Evolutionary conservation across 1,140 invertebrate species (phyloP).

Genomic region (Berghia stephanieae): DNA sequence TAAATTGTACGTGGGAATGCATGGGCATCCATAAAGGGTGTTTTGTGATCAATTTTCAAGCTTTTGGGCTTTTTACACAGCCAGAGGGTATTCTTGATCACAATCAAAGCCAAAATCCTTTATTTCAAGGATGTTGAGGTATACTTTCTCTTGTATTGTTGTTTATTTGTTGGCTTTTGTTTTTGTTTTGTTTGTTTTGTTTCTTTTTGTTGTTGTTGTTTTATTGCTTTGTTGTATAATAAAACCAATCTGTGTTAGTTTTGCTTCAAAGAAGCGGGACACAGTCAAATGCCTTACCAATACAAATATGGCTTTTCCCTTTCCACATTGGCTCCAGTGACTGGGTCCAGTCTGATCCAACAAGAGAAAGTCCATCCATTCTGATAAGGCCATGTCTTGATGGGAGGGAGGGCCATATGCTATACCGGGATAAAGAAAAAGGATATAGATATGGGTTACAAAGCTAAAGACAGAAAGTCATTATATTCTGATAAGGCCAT

Average conservation of each 20-base stretch:
- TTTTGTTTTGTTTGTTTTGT: too few species aligned
- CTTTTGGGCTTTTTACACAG: too few species aligned
- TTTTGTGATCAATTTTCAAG: too few species aligned
- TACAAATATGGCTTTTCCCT: conserved; percentile 98
- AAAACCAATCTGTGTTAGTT: background rate
- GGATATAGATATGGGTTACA: background rate
- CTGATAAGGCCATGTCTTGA: conserved; percentile 96
- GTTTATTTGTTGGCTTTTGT: too few species aligned
- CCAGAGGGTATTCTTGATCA: too few species aligned
- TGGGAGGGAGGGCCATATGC: conserved; percentile 95
- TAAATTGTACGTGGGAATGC: too few species aligned
- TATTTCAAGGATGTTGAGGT: too few species aligned
- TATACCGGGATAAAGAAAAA: conserved; percentile 64
- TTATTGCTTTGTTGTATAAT: background rate
- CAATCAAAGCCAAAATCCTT: too few species aligned
- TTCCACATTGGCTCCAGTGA: conserved; percentile 98
- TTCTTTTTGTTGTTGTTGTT: too few species aligned
- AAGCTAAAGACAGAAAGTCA: conserved; percentile 98
- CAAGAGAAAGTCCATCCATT: conserved; percentile 99
- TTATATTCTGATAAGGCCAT: conserved; percentile 99
- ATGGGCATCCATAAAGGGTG: too few species aligned
- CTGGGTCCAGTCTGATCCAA: conserved; percentile 98
- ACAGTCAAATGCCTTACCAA: conserved; percentile 76
- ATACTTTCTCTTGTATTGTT: too few species aligned
- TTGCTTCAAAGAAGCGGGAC: background rate